These are phyloP conservation scores for Mola mola DNA, from an alignment of 2,113 vertebrate genomes.

Conservation along the genomic window DNA sequence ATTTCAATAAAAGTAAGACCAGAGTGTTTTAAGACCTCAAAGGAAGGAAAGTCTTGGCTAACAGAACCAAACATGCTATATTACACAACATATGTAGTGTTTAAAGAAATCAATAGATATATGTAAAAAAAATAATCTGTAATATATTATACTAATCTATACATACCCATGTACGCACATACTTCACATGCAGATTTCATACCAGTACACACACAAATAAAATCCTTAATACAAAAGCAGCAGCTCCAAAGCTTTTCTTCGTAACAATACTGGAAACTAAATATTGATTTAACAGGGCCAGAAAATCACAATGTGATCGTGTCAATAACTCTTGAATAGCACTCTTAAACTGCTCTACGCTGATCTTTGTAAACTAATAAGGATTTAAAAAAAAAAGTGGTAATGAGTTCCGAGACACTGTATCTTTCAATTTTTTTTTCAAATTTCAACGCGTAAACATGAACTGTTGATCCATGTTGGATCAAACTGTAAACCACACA, in stretches of 20 bases:
- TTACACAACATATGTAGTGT: neutral
- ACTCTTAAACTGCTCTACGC: no score
- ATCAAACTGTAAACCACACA: constrained; percentile 40
- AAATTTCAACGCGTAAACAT: neutral
- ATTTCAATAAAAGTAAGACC: neutral
- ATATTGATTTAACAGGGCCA: no score
- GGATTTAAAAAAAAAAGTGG: no score
- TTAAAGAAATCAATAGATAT: constrained; percentile 1
- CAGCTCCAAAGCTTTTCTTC: constrained; percentile 1
- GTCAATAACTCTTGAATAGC: no score
- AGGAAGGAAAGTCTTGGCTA: neutral
- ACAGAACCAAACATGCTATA: neutral
- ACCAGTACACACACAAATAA: neutral
- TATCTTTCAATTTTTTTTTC: neutral
- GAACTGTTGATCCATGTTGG: neutral
- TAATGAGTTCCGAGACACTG: no score
- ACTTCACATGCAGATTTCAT: neutral
- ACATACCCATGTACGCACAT: constrained; percentile 20
- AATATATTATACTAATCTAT: neutral
- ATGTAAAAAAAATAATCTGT: neutral
- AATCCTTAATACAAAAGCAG: constrained; percentile 12
- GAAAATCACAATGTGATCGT: no score
- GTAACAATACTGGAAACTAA: neutral
- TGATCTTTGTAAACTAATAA: constrained; percentile 10
- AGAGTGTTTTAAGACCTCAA: constrained; percentile 31